phyloP scores from a whole-genome alignment of 2,113 vertebrate species.

The Nothocercus julius region DNA sequence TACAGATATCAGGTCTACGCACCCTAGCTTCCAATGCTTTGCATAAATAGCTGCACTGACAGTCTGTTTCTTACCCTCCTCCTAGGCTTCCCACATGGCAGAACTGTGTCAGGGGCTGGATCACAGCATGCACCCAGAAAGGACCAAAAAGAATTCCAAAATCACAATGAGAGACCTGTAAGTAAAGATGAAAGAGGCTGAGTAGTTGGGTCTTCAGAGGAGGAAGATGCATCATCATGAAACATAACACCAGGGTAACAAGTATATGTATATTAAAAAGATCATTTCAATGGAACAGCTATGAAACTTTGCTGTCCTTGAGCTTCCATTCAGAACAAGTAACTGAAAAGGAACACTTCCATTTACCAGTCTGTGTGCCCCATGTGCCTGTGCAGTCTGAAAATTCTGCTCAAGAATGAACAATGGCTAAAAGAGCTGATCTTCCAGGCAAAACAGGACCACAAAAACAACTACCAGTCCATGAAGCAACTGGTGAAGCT shows the following conservation, averaged over 20 bases:
- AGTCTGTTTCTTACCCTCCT: not conserved
- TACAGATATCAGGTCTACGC: not conserved
- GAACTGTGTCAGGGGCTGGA: slow-evolving; percentile 80
- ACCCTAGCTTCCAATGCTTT: not conserved
- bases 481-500: slow-evolving; percentile 78
- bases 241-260: slow-evolving; percentile 77
- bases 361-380: not conserved
- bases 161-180: slow-evolving; percentile 76
- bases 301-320: not conserved
- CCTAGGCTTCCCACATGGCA: slow-evolving; percentile 75
- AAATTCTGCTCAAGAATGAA: slow-evolving; percentile 74
- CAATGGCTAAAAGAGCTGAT: slow-evolving; percentile 72
- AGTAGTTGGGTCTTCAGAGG: slow-evolving; percentile 76
- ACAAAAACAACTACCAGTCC: slow-evolving; percentile 74
- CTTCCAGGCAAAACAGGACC: slow-evolving; percentile 79
- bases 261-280: not conserved
- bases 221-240: slow-evolving; percentile 69
- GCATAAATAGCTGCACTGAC: not conserved
- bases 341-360: not conserved
- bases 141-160: slow-evolving; percentile 82
- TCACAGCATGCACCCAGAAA: slow-evolving; percentile 80
- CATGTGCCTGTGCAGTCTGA: slow-evolving; percentile 58
- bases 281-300: not conserved
- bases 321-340: not conserved
- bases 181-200: slow-evolving; percentile 77